phyloP scores from a whole-genome alignment of 1,140 invertebrate species.

The Drosophila kikkawai region DNA sequence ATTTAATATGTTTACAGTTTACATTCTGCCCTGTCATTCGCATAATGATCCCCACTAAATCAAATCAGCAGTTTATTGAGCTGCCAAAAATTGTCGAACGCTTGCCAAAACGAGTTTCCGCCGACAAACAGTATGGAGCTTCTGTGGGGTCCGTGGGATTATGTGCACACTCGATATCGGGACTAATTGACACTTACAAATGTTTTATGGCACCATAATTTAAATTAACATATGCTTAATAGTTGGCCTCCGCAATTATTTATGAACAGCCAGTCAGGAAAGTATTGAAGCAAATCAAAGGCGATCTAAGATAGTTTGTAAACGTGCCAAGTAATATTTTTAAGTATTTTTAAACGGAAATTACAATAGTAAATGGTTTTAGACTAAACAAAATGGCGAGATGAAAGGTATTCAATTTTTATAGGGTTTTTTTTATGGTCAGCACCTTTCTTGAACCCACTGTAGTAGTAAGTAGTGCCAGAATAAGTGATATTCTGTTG shows the following conservation, averaged over 20 bases:
- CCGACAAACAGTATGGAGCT: neutral
- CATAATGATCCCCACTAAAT: conserved; percentile 40
- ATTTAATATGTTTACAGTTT: conserved; percentile 31
- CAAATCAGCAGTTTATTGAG: conserved; percentile 22
- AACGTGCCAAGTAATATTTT: neutral
- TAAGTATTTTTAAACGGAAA: neutral
- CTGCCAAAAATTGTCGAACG: conserved; percentile 42
- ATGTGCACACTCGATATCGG: conserved; percentile 29
- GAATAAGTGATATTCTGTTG: conserved; percentile 38
- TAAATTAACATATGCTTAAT: conserved; percentile 27
- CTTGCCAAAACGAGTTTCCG: conserved; percentile 38
- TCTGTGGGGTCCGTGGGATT: conserved; percentile 30
- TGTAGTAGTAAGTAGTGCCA: conserved; percentile 18
- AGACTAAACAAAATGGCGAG: neutral
- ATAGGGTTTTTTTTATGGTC: neutral
- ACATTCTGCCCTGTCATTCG: conserved; percentile 40
- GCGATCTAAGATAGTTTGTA: neutral
- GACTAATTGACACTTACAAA: conserved; percentile 57
- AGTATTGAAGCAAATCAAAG: neutral
- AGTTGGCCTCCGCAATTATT: conserved; percentile 26
- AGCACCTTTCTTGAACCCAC: neutral
- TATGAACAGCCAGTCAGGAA: conserved; percentile 1
- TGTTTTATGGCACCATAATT: conserved; percentile 47
- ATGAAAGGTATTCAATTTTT: neutral
- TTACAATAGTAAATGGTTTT: neutral